Evolutionary conservation across 1,140 invertebrate genomes (phyloP).

Genomic region (Neomicropteryx cornuta): DNA sequence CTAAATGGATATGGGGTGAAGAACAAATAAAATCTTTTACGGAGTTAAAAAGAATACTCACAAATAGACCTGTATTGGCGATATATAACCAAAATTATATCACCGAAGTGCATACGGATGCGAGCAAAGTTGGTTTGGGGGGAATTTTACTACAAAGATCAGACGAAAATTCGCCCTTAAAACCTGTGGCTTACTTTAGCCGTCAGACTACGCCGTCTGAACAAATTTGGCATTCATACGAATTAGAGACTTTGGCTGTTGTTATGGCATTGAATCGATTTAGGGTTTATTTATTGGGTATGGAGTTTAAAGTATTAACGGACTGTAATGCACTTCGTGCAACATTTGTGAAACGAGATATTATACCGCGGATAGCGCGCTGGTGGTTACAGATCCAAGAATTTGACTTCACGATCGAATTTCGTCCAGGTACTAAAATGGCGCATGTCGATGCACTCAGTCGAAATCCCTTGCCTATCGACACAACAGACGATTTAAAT

Average conservation of each 20-base stretch:
- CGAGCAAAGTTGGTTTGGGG: conserved; percentile 15
- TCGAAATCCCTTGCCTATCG: conserved; percentile 6
- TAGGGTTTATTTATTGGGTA: conserved; percentile 3
- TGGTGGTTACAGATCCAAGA: conserved; percentile 15
- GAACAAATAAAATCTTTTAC: conserved; percentile 18
- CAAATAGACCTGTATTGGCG: conserved; percentile 9
- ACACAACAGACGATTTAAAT: background rate
- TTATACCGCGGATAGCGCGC: conserved; percentile 11
- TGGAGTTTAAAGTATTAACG: conserved; percentile 5
- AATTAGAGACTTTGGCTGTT: conserved; percentile 5
- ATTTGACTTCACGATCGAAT: conserved; percentile 15
- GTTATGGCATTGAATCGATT: conserved; percentile 4
- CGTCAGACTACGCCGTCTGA: conserved; percentile 9
- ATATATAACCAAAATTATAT: conserved; percentile 12
- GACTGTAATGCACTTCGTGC: conserved; percentile 3
- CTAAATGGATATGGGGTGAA: conserved; percentile 17
- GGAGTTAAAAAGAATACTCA: conserved; percentile 12
- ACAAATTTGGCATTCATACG: conserved; percentile 4
- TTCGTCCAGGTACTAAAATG: conserved; percentile 16
- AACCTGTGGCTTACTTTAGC: conserved; percentile 9
- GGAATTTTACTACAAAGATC: conserved; percentile 15
- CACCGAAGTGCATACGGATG: conserved; percentile 12
- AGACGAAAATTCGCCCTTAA: conserved; percentile 7
- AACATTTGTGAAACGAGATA: conserved; percentile 6
- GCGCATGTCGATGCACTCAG: conserved; percentile 21